Conservation (phyloP, 2,888 invertebrate genomes). For the Norana najaformis region DNA sequence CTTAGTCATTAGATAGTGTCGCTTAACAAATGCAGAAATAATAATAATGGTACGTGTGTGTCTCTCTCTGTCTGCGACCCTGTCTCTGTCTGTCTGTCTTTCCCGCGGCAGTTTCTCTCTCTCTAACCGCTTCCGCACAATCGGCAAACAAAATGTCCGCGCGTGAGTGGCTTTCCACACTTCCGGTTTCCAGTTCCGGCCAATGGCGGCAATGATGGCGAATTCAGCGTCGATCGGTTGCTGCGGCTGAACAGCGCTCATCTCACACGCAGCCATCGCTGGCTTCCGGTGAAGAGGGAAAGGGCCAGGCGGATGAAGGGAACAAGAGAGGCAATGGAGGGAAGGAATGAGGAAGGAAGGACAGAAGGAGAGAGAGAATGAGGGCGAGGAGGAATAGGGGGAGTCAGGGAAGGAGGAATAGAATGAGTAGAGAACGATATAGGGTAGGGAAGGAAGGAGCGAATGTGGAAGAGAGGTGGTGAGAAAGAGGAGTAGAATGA, state of each 20-base stretch:
- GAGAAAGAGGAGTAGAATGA: background rate
- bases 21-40: too few relatives aligned
- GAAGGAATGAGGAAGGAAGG: background rate
- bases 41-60: too few relatives aligned
- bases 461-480: background rate
- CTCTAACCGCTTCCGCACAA: background rate
- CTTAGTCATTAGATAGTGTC: too few relatives aligned
- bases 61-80: background rate
- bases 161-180: slow-evolving; percentile 13
- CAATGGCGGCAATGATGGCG: background rate
- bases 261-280: background rate
- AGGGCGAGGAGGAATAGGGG: background rate
- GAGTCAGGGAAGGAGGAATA: background rate
- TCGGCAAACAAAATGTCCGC: background rate
- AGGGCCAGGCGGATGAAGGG: background rate
- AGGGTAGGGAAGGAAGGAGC: background rate
- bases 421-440: background rate
- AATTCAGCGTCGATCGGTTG: background rate
- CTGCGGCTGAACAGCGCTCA: too few relatives aligned
- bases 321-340: too few relatives aligned
- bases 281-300: background rate
- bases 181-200: slow-evolving; percentile 1
- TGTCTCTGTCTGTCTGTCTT: background rate
- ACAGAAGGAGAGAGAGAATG: too few relatives aligned
- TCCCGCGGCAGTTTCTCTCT: background rate